phyloP scores from a whole-genome alignment of 2,113 vertebrate species.

The Dicerorhinus sumatrensis region DNA sequence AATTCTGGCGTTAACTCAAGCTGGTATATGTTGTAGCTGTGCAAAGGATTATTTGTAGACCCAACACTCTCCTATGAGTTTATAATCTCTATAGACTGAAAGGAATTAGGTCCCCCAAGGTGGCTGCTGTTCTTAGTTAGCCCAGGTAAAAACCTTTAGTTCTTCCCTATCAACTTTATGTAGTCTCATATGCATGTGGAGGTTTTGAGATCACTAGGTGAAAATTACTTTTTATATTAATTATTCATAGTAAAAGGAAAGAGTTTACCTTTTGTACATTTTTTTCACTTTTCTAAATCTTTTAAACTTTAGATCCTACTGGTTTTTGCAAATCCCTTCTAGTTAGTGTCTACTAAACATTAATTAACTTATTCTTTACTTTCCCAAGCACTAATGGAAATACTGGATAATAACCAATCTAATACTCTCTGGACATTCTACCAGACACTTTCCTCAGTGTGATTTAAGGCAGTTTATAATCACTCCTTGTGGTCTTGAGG shows the following conservation, averaged over 20 bases:
- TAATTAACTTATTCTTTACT: conserved; percentile 79
- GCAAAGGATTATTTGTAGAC: conserved; percentile 17
- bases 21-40: not conserved
- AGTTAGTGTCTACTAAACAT: conserved; percentile 64
- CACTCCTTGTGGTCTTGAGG: conserved; percentile 78
- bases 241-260: conserved; percentile 25
- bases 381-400: conserved; percentile 69
- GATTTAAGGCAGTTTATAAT: conserved; percentile 82
- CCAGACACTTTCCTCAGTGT: conserved; percentile 75
- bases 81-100: conserved; percentile 46
- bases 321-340: conserved; percentile 62
- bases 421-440: conserved; percentile 69
- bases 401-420: conserved; percentile 73
- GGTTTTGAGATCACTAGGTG: conserved; percentile 8
- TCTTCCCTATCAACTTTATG: conserved; percentile 4
- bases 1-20: conserved; percentile 35
- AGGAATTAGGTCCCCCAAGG: not conserved
- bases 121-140: not conserved
- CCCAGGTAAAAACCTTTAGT: not conserved
- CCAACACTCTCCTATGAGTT: not conserved
- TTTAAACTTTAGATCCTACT: conserved; percentile 39
- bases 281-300: conserved; percentile 39
- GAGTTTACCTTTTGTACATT: not conserved
- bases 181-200: not conserved
- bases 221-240: conserved; percentile 56